Conservation (phyloP, 1,140 invertebrate genomes). For the Nephila pilipes region DNA sequence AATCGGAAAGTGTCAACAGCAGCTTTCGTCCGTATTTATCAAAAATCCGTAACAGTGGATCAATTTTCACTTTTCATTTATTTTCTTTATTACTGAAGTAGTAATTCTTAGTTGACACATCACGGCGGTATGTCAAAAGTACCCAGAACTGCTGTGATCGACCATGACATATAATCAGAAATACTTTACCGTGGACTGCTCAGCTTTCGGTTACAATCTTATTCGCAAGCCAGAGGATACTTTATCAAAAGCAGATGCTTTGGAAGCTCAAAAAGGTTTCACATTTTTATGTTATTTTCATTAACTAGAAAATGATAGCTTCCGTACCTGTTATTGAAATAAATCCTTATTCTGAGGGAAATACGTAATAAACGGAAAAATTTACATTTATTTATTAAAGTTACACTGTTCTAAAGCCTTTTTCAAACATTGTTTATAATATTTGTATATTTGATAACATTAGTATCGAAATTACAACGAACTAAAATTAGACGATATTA, state of each 20-base stretch:
- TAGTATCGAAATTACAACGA: too few relatives aligned
- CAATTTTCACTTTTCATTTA: conserved; percentile 38
- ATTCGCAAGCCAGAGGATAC: neutral
- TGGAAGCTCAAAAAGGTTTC: neutral
- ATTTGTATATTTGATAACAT: too few relatives aligned
- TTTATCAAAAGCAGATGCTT: conserved; percentile 31
- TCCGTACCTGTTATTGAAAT: neutral
- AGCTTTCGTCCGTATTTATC: conserved; percentile 47
- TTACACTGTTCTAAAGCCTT: too few relatives aligned
- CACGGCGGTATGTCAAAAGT: conserved; percentile 34
- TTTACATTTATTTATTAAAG: too few relatives aligned
- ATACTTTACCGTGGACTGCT: neutral
- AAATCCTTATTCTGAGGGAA: neutral
- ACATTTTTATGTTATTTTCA: neutral
- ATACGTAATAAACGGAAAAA: too few relatives aligned
- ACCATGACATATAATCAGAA: conserved; percentile 20
- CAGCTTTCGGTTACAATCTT: neutral
- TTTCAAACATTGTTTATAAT: too few relatives aligned
- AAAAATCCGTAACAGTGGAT: conserved; percentile 49
- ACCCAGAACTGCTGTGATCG: conserved; percentile 15
- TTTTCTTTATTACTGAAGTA: conserved; percentile 36
- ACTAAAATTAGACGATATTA: too few relatives aligned
- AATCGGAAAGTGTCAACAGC: conserved; percentile 17
- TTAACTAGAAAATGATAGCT: neutral
- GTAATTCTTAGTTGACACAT: conserved; percentile 57